Base-by-base conservation (phyloP, 2,797 vertebrate species). In the Enoplosus armatus region DNA sequence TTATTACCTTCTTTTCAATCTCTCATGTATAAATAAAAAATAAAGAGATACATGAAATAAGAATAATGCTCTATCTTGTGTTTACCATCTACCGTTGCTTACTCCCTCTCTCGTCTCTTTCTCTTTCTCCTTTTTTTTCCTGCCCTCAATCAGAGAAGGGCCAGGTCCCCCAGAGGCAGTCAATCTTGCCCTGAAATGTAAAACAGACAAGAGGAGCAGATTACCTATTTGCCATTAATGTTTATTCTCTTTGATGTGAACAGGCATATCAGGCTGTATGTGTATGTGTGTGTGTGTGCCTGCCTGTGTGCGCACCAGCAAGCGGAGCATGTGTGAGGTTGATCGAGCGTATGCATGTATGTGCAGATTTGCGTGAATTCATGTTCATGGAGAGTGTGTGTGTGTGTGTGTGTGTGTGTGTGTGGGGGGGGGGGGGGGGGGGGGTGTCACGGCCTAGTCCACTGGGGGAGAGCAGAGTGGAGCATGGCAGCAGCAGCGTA, bases 221-320 rank as follows among this genome's bases (percentile, higher is more conserved):
- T 95, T 94, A 94, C 93, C 94, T 93, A 95, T 95, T 95, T 95
- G 93, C 93, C 92, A 95, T 94, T 95, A 94, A 95, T 95, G 93
- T 94, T 93, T 95, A 95, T 95, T 95, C 94, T 90, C 93, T 96
- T 95, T 95, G 93, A 95, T 95, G 90, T 92, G 87, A 91, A 80
- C 87, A 89, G 91, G 91, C 90, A 90, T 87, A 92, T 88, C 85
- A 75, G 83, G 60, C 62, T 72, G 27, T 68, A 41, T 60, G 71
- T 60, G 68, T 24, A 62, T 50, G 67, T 51, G 73, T 51, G 63
- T 72, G 75, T 41, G 50, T 64, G 60, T 39, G 54, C n/a, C 24
- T 56, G 66, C 20, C 6, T 55, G 79, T 33, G 72, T 50, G 80
- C 37, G 41, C 62, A 24, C 56, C 48, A 26, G 54, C 70, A 77